Base-by-base conservation (phyloP, 2,888 invertebrate species). In the Scaptomyza cyrtandrae region DNA sequence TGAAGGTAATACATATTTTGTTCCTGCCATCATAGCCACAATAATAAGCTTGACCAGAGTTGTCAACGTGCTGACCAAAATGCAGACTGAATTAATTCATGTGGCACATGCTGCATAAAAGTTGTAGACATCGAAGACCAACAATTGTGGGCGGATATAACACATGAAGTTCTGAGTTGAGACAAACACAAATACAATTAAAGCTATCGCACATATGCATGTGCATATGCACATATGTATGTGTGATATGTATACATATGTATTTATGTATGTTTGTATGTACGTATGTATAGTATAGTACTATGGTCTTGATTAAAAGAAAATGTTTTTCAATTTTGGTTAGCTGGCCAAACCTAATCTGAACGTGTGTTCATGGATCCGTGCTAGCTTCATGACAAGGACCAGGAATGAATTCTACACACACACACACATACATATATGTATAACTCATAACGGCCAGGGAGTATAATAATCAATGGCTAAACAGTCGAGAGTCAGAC, bases 391-490 rank as follows among this genome's bases (percentile, higher is more conserved):
- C 50, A 35, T 24, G n/a, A 35, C 50, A 35, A 35, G 48, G 7
- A 16, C 31, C 31, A 48, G 50, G 13, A 50, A 35, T 50, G n/a
- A 35, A 50, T 50, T 35, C 35, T 10, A n/a, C 14, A 50, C 19
- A 48, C 16, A 48, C 31, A 46, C 46, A 50, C 14, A 31, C 5
- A 13, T 16, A 48, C 4, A 13, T 16, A 16, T 37, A 27, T 29
- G 11, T 27, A 7, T 41, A 41, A 41, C 24, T 37, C 39, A 39
- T 41, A 52, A 49, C 59, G 58, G 62, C 49, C 58, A 37, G 43
- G 46, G 59, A 60, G 37, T 58, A 53, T 44, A 68, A 60, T 69
- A 78, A 63, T 81, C 82, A 81, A 81, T 81, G 65, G 75, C 75
- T 75, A 75, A 78, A 79, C 67, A 78, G 82, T 58, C 64, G 35